phyloP scores from a whole-genome alignment of 2,797 vertebrate species.

The Leuciscus waleckii region DNA sequence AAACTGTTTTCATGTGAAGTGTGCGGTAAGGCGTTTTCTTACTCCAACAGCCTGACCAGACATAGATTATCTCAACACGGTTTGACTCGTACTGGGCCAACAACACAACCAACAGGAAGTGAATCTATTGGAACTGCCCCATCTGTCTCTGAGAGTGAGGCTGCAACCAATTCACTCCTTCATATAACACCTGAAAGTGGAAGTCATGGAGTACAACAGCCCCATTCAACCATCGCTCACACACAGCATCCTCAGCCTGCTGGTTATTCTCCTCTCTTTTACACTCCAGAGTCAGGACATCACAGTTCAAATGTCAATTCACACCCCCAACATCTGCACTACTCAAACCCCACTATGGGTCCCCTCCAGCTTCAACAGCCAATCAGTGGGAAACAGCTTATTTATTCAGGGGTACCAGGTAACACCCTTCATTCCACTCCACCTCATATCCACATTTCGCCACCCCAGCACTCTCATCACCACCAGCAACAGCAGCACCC shows the following conservation, averaged over 20 bases:
- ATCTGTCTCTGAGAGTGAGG: constrained; percentile 61
- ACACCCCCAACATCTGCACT: constrained; percentile 62
- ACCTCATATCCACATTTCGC: constrained; percentile 58
- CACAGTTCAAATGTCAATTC: constrained; percentile 63
- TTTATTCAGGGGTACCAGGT: constrained; percentile 58
- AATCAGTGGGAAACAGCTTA: constrained; percentile 58
- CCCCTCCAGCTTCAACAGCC: constrained; percentile 66
- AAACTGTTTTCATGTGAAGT: constrained; percentile 89
- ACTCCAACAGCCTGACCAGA: constrained; percentile 90
- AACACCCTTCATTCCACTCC: constrained; percentile 61
- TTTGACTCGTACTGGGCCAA: constrained; percentile 72
- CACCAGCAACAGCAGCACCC: constrained; percentile 67
- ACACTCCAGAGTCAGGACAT: constrained; percentile 69
- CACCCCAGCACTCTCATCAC: constrained; percentile 59
- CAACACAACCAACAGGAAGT: constrained; percentile 64
- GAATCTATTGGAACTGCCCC: constrained; percentile 53
- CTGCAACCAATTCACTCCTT: constrained; percentile 66
- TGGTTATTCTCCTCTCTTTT: constrained; percentile 77
- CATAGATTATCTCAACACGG: constrained; percentile 89
- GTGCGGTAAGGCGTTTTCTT: constrained; percentile 90
- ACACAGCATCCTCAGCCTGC: constrained; percentile 66
- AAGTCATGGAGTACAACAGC: constrained; percentile 58
- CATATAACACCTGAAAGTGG: constrained; percentile 63
- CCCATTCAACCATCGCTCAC: constrained; percentile 57
- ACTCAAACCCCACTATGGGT: constrained; percentile 56